Percentiles rank a stretch among this genome's conserved stretches.
phyloP scores from a whole-genome alignment of 1,140 invertebrate species.

The Drosophila sechellia region DNA sequence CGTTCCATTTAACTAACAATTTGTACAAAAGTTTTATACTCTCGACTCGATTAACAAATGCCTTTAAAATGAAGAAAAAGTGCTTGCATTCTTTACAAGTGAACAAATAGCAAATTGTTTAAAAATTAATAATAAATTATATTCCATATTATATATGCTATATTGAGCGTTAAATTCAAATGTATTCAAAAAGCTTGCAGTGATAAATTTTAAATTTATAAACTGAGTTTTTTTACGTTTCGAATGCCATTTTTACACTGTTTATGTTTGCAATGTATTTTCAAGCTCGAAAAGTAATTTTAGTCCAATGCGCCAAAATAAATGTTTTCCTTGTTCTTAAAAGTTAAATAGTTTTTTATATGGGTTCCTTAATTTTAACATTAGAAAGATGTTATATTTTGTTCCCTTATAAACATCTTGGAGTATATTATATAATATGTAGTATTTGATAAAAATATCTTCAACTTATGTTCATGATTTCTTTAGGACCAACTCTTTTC shows the following conservation, averaged over 20 bases:
- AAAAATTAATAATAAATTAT: not conserved
- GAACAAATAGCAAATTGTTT: not conserved
- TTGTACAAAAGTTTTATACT: not conserved
- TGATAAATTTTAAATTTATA: not conserved
- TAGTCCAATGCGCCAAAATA: constrained; percentile 3
- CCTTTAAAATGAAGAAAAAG: not conserved
- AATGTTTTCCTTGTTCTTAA: constrained; percentile 3
- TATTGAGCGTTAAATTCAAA: not conserved
- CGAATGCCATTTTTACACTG: not conserved
- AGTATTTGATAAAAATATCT: too few species aligned
- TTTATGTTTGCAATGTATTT: not conserved
- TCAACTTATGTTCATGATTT: too few species aligned
- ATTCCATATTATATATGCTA: too few species aligned
- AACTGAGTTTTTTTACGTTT: not conserved
- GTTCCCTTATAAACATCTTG: too few species aligned
- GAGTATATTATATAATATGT: too few species aligned
- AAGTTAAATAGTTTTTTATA: not conserved
- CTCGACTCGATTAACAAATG: not conserved
- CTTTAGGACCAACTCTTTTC: too few species aligned
- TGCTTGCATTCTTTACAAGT: too few species aligned
- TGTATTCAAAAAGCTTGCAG: not conserved
- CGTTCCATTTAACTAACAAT: constrained; percentile 1
- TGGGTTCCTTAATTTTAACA: not conserved
- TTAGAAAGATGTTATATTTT: too few species aligned
- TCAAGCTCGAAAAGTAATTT: not conserved